Evolutionary conservation across 2,888 invertebrate genomes (phyloP), one percentile per base, ranked within the genome.

Genomic region (Agrypnus murinus): DNA sequence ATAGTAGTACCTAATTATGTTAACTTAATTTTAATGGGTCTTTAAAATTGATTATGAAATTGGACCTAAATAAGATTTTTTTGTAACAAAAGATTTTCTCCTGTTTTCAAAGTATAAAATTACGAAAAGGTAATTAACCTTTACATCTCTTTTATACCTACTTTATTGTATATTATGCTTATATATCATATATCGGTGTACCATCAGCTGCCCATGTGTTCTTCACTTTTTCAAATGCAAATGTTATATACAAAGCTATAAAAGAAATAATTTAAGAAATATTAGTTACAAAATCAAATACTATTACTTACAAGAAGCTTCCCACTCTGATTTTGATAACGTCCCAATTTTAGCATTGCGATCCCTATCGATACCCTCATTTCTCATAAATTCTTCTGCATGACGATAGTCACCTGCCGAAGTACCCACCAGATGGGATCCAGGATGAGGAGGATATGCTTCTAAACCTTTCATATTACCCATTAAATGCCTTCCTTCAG

Each of bases 241-340:
- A 95, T 7, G 92, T 92, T 81, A 93, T 87, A 84, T 96, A 96
- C 38, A 96, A 84, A 62, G 93, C 58, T 58, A 36, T 65, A 32
- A 59, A 31, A 17, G 12, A 45, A 55, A 55, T n/a, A n/a, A n/a
- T n/a, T n/a, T n/a, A n/a, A n/a, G n/a, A n/a, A n/a, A 34, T 34
- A 67, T 43, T 31, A 40, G 71, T 48, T 70, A 31, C 14, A 14
- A 60, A 43, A 36, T 62, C n/a, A 59, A 57, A 50, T 68, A 58
- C n/a, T n/a, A 53, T 38, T 77, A 91, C 93, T 92, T 87, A 96
- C 96, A 93, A 74, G 93, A 91, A 72, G 94, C 96, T 86, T 98
- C 97, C 98, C 98, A 98, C 86, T 98, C 97, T 46, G 93, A 90
- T 78, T 90, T 89, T 9, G 96, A 95, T 78, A 98, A 88, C 1